Conservation (phyloP, 2,797 vertebrate species). For the Tokudaia muenninki region DNA sequence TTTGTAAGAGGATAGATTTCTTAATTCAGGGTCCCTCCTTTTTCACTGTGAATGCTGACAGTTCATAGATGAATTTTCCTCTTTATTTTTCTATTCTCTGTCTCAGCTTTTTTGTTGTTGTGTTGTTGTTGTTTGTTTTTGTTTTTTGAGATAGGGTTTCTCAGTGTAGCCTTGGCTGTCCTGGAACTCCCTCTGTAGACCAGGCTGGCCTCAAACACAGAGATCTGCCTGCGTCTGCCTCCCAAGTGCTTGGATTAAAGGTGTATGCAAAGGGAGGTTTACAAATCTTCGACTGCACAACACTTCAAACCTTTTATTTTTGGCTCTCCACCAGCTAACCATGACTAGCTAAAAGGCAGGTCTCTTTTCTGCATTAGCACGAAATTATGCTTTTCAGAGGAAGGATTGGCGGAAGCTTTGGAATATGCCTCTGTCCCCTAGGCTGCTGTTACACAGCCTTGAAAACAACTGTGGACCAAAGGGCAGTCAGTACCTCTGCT, state of each 20-base stretch:
- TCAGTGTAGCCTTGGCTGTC: neutral
- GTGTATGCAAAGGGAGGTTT: neutral
- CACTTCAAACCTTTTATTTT: neutral
- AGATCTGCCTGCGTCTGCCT: neutral
- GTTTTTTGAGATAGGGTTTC: neutral
- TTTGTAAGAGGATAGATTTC: constrained; percentile 25
- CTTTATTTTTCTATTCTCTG: constrained; percentile 61
- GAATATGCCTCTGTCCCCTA: neutral
- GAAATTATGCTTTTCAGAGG: constrained; percentile 4
- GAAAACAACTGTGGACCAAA: neutral
- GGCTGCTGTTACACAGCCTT: neutral
- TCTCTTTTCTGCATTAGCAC: neutral
- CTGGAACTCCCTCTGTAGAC: neutral
- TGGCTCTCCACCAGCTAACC: neutral
- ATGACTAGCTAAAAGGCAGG: neutral
- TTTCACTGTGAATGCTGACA: constrained; percentile 54
- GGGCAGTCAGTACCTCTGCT: neutral
- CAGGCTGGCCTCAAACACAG: neutral
- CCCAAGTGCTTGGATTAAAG: neutral
- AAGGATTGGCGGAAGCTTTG: neutral
- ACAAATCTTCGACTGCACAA: neutral
- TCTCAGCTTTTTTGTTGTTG: constrained; percentile 24
- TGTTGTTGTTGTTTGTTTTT: neutral
- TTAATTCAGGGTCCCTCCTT: constrained; percentile 41
- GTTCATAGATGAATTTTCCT: constrained; percentile 47